Evolutionary conservation across 1,140 invertebrate genomes (phyloP), one percentile per base, ranked within the genome.

Genomic region (Cherax quadricarinatus): DNA sequence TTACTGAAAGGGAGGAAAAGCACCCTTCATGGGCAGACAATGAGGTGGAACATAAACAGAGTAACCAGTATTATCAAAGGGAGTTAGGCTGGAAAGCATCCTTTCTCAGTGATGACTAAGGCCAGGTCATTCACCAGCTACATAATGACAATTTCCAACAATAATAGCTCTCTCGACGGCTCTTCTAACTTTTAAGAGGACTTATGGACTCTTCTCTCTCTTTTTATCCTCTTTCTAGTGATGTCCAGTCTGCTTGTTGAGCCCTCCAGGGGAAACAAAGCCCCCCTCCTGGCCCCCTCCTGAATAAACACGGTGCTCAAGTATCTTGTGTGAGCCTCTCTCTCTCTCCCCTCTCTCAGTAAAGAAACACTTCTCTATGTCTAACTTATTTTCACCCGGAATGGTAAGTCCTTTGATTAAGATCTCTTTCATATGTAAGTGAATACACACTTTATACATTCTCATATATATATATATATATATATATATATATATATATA

Each of bases 161-260:
- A 88, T 80, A 88, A 88, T 88, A 88, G 75, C 16, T 75, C 86
- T 88, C 86, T 80, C 86, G 80, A 51, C 86, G 86, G 80, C 86
- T 87, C 86, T 87, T 70, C 70, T 88, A 75, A 88, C 86, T 79
- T 57, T 88, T 10, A 80, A 88, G 86, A 79, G 86, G 86, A 88
- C 86, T 88, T 88, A 79, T 57, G 48, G 86, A 88, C 86, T 88
- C 86, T 14, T 88, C 86, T 87, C 62, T 41, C 70, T 75, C 70
- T 87, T 60, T 87, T 48, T 87, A 62, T 41, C 75, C 48, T 51
- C 70, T 89, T 82, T 82, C 78, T 70, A 89, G 80, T 89, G 86
- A 88, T 80, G 86, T 80, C 86, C 86, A 88, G 86, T 88, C 86
- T 79, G 86, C 86, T 88, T 62, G 86, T 88, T 57, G 86, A 24